A percentile compares a stretch with the other conserved stretches of the same genome.
phyloP scores from a whole-genome alignment of 2,888 invertebrate genomes.

The Diloba caeruleocephala region DNA sequence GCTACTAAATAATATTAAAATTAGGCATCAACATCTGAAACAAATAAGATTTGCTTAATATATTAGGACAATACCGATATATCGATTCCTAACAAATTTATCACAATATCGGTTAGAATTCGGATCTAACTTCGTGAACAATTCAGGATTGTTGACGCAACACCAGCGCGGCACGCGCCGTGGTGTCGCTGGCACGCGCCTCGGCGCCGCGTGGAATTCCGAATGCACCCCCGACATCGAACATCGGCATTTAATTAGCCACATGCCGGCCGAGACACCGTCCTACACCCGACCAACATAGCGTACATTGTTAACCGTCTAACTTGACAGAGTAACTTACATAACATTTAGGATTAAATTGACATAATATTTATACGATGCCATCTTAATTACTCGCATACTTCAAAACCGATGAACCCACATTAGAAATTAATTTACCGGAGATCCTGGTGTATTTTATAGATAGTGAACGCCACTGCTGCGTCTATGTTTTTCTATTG shows the following conservation, averaged over 20 bases:
- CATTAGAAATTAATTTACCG: background rate
- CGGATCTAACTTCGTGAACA: conserved; percentile 71
- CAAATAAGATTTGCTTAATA: background rate
- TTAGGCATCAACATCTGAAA: no score
- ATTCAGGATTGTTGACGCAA: conserved; percentile 74
- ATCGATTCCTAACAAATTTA: conserved; percentile 29
- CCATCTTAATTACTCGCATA: background rate
- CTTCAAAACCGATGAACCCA: background rate
- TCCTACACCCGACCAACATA: conserved; percentile 72
- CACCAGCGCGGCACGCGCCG: conserved; percentile 67
- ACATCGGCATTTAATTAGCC: conserved; percentile 88
- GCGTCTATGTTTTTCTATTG: no score
- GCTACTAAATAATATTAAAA: no score
- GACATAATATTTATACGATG: conserved; percentile 42
- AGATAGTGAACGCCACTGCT: no score
- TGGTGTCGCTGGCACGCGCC: conserved; percentile 67
- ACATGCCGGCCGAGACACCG: conserved; percentile 77
- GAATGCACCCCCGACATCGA: conserved; percentile 73
- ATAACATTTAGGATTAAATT: conserved; percentile 63
- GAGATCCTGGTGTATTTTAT: background rate
- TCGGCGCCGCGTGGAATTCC: conserved; percentile 71
- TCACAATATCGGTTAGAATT: conserved; percentile 37
- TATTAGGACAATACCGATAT: background rate
- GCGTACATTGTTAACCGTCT: conserved; percentile 77
- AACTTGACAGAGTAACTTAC: conserved; percentile 77